These are phyloP conservation scores for Cenopis cana DNA, from an alignment of 2,888 invertebrate species.

Conservation along the genomic window DNA sequence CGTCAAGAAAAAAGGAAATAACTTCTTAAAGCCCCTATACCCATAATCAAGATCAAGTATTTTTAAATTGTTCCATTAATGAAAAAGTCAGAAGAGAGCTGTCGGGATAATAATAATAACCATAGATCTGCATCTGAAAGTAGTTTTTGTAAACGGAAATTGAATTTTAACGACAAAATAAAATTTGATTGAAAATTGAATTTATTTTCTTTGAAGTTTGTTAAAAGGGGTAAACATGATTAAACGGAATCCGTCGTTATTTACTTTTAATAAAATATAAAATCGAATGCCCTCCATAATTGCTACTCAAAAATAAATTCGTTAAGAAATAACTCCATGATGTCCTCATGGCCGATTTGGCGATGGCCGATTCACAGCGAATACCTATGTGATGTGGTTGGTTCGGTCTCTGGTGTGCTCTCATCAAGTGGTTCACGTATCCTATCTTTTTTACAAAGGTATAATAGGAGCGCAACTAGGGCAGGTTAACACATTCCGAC, in stretches of 20 bases:
- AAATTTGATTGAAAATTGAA: constrained; percentile 11
- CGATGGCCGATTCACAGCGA: too few species aligned
- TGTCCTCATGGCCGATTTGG: too few species aligned
- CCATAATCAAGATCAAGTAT: too few species aligned
- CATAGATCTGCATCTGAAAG: background rate
- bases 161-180: constrained; percentile 1
- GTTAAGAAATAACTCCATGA: too few species aligned
- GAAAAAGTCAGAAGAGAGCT: background rate
- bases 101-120: background rate
- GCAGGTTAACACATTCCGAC: too few species aligned
- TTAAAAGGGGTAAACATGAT: constrained; percentile 20
- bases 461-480: too few species aligned
- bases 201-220: background rate
- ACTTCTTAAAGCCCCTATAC: too few species aligned
- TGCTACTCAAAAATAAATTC: background rate
- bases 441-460: too few species aligned
- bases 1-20: background rate
- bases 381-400: too few species aligned
- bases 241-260: background rate
- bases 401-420: too few species aligned
- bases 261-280: background rate
- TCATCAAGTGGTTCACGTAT: too few species aligned
- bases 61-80: background rate
- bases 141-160: background rate
- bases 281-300: background rate